Percentiles rank a stretch among this genome's conserved stretches.
These are phyloP conservation scores for Beris chalybata DNA, from an alignment of 2,888 invertebrate genomes.

Conservation along the genomic window DNA sequence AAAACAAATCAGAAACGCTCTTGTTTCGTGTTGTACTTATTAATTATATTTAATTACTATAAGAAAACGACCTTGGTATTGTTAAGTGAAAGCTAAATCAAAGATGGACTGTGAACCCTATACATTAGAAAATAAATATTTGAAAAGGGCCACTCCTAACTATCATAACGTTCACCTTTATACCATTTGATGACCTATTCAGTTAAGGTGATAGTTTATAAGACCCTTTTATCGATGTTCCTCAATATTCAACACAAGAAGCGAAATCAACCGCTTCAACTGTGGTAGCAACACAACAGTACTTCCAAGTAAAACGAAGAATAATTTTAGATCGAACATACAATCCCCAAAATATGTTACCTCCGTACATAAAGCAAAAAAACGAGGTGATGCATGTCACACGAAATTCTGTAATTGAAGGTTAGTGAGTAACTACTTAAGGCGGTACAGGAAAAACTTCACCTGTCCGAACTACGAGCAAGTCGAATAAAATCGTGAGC, in stretches of 20 bases:
- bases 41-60: constrained; percentile 14
- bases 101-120: neutral
- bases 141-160: neutral
- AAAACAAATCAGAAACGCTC: neutral
- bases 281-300: neutral
- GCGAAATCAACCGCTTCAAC: neutral
- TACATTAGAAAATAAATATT: neutral
- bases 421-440: constrained; percentile 28
- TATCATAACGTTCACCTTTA: constrained; percentile 26
- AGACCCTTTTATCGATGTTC: constrained; percentile 20
- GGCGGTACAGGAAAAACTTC: constrained; percentile 9
- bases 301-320: neutral
- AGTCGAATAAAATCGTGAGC: constrained; percentile 30
- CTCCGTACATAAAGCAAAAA: neutral
- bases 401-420: constrained; percentile 38
- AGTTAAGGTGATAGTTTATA: constrained; percentile 21
- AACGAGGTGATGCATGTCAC: constrained; percentile 38
- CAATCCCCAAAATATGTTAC: neutral
- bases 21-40: neutral
- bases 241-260: constrained; percentile 10
- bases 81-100: constrained; percentile 17
- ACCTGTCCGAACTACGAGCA: constrained; percentile 12
- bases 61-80: neutral
- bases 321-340: neutral
- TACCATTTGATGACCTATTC: constrained; percentile 28